These are phyloP conservation scores for Onychomys leucogaster DNA, from an alignment of 2,797 vertebrate species.

Conservation along the genomic window DNA sequence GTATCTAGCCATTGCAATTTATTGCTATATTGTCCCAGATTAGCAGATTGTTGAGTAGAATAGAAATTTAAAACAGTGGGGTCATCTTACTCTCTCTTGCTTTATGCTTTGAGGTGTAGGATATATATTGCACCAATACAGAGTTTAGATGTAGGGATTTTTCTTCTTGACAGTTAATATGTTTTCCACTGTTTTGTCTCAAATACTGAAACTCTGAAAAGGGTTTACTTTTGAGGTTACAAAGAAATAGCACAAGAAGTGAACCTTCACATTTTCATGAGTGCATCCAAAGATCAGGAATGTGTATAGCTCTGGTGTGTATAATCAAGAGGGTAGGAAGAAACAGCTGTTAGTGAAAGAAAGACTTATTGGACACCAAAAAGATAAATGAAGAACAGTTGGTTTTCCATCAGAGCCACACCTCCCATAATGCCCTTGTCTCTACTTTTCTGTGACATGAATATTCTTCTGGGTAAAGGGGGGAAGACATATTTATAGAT, in stretches of 20 bases:
- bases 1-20: constrained; percentile 11
- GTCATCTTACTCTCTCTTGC: background rate
- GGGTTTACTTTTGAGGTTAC: background rate
- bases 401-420: constrained; percentile 88
- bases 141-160: background rate
- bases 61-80: background rate
- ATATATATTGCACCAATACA: background rate
- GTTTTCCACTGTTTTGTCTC: background rate
- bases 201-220: constrained; percentile 15
- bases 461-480: constrained; percentile 84
- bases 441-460: constrained; percentile 76
- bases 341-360: constrained; percentile 90
- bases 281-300: constrained; percentile 69
- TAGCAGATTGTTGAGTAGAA: background rate
- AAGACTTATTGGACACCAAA: constrained; percentile 87
- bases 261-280: constrained; percentile 72
- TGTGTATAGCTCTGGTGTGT: constrained; percentile 87
- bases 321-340: constrained; percentile 87
- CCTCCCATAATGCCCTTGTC: constrained; percentile 84
- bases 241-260: constrained; percentile 39
- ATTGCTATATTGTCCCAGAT: background rate
- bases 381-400: constrained; percentile 95
- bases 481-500: constrained; percentile 86
- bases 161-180: background rate
- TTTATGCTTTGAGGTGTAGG: background rate